Percentiles rank a stretch among this genome's conserved stretches.
Conservation (phyloP, 2,888 invertebrate species). For the Panzeria rudis region DNA sequence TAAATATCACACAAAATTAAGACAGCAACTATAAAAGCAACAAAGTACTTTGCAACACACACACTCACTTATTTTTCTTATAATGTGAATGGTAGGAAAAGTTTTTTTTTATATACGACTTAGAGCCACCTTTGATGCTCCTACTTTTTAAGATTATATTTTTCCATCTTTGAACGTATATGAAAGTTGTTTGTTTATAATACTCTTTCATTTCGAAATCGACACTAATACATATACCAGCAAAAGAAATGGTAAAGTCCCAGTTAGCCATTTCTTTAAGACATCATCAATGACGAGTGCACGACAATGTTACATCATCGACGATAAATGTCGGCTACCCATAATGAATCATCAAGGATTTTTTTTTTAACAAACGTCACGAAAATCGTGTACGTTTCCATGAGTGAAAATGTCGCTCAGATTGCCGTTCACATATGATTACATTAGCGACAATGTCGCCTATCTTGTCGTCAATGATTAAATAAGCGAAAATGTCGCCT, state of each 20-base stretch:
- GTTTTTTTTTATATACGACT: background rate
- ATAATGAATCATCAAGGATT: too few relatives aligned
- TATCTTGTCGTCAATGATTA: too few relatives aligned
- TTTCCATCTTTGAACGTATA: background rate
- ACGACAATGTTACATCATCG: too few relatives aligned
- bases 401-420: too few relatives aligned
- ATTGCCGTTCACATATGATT: too few relatives aligned
- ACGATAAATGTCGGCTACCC: too few relatives aligned
- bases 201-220: background rate
- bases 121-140: constrained; percentile 12
- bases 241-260: background rate
- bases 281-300: too few relatives aligned
- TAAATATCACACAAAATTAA: constrained; percentile 45
- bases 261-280: too few relatives aligned
- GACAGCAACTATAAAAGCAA: constrained; percentile 8
- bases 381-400: too few relatives aligned
- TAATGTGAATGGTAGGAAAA: background rate
- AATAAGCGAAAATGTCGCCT: too few relatives aligned
- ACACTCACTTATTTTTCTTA: background rate
- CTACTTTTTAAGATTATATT: background rate
- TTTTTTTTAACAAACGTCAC: too few relatives aligned
- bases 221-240: background rate
- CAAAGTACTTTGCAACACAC: background rate
- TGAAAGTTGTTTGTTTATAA: background rate
- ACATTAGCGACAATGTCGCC: too few relatives aligned